Evolutionary conservation across 2,888 invertebrate genomes (phyloP), one percentile per base, ranked within the genome.

Genomic region (Scelioninae gen. 1): DNA sequence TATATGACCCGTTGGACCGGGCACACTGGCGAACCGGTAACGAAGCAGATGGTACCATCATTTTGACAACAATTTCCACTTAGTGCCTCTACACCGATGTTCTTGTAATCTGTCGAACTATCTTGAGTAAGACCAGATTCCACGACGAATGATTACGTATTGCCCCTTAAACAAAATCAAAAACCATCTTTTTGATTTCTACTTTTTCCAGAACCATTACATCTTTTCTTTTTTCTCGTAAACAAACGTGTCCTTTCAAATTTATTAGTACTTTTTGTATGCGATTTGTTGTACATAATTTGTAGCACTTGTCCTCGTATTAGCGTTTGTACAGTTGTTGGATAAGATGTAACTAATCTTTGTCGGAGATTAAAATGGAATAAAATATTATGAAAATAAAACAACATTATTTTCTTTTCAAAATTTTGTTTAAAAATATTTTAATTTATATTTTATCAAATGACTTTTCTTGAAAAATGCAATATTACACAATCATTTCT

Each of bases 1-100:
- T 91, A 91, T 91, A 91, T 87, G 90, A 89, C 88, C 90, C 87
- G 86, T 83, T 87, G 88, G 86, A 87, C 76, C 88, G 83, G 87
- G 86, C 85, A 88, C 85, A 84, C 80, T 84, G 85, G 86, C 58
- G 83, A 85, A 87, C 84, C 88, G 87, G 88, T 87, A 87, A 83
- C 79, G 83, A 82, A 85, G 85, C 88, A 86, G 84, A 83, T 86
- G 87, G 86, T 83, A 87, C 89, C 85, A 87, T 88, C 88, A 88
- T 91, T 91, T 92, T 90, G 91, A 92, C 91, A 92, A 90, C 91
- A 91, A 91, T 92, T 92, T 91, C 91, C 91, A 92, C 91, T 92
- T 92, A 92, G 90, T 90, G 90, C 87, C 88, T 88, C 86, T 84
- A 87, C 88, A 89, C 69, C 58, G n/a, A n/a, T n/a, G n/a, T n/a